Evolutionary conservation across 2,888 invertebrate species (phyloP).

Genomic region (Cremastinae sp.): DNA sequence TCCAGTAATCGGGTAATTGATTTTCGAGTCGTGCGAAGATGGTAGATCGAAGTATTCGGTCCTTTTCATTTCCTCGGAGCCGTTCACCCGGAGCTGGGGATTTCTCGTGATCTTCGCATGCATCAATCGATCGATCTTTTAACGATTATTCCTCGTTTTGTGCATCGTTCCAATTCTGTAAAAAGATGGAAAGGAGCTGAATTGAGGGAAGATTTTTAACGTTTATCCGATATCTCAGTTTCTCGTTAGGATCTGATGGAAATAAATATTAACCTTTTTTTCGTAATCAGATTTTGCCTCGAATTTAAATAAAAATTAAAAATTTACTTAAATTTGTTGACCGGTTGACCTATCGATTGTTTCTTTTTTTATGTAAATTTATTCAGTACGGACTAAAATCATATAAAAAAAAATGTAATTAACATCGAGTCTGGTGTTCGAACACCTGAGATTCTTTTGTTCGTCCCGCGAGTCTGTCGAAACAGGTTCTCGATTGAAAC

Average conservation of each 20-base stretch:
- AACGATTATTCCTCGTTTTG: slow-evolving; percentile 23
- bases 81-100: slow-evolving; percentile 15
- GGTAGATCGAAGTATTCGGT: slow-evolving; percentile 22
- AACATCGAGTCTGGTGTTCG: slow-evolving; percentile 17
- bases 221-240: too few species aligned
- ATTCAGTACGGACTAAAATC: too few species aligned
- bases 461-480: slow-evolving; percentile 43
- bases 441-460: slow-evolving; percentile 43
- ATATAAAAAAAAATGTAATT: slow-evolving; percentile 29
- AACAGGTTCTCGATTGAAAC: slow-evolving; percentile 49
- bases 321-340: not conserved
- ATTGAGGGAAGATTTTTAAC: not conserved
- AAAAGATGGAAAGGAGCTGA: not conserved
- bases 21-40: slow-evolving; percentile 54
- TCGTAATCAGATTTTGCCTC: too few species aligned
- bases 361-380: too few species aligned
- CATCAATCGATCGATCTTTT: slow-evolving; percentile 18
- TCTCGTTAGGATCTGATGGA: too few species aligned
- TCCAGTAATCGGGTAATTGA: slow-evolving; percentile 57
- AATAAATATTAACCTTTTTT: too few species aligned
- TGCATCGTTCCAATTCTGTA: too few species aligned
- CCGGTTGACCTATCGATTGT: too few species aligned
- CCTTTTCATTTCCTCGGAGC: slow-evolving; percentile 27
- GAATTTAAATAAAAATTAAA: not conserved
- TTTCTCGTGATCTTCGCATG: not conserved